phyloP scores from a whole-genome alignment of 2,797 vertebrate species.

The Ispidina lecontei region DNA sequence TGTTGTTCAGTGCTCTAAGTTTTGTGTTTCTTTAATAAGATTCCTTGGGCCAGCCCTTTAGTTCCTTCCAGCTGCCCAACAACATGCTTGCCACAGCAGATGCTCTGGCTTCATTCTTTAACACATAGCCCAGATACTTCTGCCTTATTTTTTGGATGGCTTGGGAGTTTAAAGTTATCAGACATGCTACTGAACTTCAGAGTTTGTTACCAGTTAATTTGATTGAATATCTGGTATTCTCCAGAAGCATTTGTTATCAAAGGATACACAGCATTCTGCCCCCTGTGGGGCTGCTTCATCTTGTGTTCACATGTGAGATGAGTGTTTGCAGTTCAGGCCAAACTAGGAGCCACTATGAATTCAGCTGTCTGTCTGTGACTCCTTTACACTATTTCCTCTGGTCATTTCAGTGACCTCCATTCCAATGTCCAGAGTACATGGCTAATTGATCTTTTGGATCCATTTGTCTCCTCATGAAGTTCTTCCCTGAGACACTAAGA shows the following conservation, averaged over 20 bases:
- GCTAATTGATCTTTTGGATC: neutral
- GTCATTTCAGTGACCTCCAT: neutral
- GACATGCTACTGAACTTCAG: neutral
- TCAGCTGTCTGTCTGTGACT: neutral
- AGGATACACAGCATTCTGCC: neutral
- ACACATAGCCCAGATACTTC: neutral
- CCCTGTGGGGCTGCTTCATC: neutral
- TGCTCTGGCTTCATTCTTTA: neutral
- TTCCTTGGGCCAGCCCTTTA: neutral
- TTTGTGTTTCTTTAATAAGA: neutral
- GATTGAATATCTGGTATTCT: neutral
- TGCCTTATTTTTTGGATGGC: neutral
- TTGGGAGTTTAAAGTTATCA: neutral
- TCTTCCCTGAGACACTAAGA: neutral
- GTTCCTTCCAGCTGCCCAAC: slow-evolving; percentile 1
- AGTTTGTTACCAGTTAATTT: neutral
- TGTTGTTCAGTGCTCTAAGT: neutral
- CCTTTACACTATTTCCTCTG: neutral
- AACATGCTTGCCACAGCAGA: neutral
- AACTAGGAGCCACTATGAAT: neutral
- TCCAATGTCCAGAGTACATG: neutral
- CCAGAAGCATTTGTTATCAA: neutral
- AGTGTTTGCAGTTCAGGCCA: neutral
- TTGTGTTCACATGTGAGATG: neutral
- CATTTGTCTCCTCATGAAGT: neutral